Conservation (phyloP, 2,113 vertebrate genomes). For the Lasiurus cinereus region DNA sequence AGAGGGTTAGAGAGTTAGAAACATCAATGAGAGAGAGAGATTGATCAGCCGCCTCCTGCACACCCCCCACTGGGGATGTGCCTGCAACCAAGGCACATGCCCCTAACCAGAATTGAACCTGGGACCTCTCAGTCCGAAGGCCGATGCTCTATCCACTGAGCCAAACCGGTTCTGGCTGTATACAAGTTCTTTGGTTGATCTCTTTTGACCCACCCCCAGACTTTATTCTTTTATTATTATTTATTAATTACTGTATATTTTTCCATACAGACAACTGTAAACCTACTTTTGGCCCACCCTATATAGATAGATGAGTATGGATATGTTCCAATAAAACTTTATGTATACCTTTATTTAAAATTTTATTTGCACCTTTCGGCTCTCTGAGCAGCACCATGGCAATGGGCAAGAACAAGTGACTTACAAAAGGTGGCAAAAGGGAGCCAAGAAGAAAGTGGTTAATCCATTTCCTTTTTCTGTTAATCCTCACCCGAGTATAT, state of each 20-base stretch:
- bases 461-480: background rate
- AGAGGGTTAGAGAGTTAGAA: no score
- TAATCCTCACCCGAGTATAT: no score
- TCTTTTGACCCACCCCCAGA: background rate
- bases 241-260: background rate
- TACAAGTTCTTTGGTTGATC: no score
- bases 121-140: no score
- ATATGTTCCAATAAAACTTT: conserved; percentile 29
- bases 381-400: background rate
- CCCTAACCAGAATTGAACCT: no score
- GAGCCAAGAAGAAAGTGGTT: background rate
- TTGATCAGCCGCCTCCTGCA: no score
- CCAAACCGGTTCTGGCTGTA: no score
- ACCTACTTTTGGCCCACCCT: background rate
- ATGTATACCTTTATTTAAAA: background rate
- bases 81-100: no score
- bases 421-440: background rate
- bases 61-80: no score
- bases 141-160: no score
- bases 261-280: background rate
- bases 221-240: background rate
- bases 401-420: background rate
- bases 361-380: background rate
- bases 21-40: no score
- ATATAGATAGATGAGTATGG: background rate